Evolutionary conservation across 2,113 vertebrate genomes (phyloP).

Genomic region (Cyanocitta stelleri): DNA sequence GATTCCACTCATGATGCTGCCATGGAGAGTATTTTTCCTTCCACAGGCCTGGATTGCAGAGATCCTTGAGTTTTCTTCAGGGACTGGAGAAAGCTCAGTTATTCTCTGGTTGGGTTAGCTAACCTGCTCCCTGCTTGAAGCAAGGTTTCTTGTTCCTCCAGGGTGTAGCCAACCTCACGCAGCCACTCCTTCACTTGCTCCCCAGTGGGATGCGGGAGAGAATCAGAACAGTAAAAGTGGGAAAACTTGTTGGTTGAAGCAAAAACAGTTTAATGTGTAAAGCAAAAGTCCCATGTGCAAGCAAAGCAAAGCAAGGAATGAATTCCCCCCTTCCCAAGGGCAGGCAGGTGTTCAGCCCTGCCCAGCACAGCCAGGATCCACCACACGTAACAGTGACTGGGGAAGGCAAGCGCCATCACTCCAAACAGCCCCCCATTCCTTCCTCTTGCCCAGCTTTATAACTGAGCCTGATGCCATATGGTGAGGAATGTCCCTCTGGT

Average conservation of each 20-base stretch:
- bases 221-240: neutral
- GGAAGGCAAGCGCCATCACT: neutral
- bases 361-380: neutral
- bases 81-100: neutral
- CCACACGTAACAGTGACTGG: accelerated
- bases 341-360: neutral
- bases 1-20: neutral
- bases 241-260: neutral
- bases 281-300: neutral
- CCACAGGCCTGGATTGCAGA: neutral
- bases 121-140: neutral
- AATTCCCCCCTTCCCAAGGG: neutral
- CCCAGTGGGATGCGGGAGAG: neutral
- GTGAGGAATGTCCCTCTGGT: neutral
- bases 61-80: neutral
- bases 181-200: neutral
- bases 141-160: neutral
- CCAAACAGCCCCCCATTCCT: neutral
- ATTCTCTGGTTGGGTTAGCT: neutral
- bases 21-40: neutral
- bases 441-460: neutral
- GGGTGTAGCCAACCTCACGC: neutral
- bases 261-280: neutral
- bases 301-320: neutral
- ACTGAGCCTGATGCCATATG: neutral